Evolutionary conservation across 1,140 invertebrate species (phyloP), one percentile per base, ranked within the genome.

Genomic region (Alviniconcha marisindica): DNA sequence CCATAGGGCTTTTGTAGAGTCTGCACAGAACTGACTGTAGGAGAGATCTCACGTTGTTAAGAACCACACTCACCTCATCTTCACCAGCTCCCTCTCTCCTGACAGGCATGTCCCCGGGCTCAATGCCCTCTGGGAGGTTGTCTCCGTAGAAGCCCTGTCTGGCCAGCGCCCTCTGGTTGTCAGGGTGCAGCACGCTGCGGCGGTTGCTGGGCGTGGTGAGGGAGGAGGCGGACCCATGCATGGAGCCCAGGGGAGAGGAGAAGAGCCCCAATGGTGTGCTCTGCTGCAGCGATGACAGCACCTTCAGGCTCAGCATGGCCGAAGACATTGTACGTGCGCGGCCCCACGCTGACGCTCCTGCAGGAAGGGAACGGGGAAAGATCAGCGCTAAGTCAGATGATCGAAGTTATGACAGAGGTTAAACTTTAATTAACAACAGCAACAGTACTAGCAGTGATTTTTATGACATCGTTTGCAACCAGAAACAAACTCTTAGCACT

Each of bases 151-250:
- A 82, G 24, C 81, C 81, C 38, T 63, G 81, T 5, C 14, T n/a
- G 12, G 81, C 81, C 54, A 82, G 71, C 21, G 81, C 81, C 38
- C 71, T 18, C 54, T 82, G 81, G 54, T 82, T 82, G 24, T 82
- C 81, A 2, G 81, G 71, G 33, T 76, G 71, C 31, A 82, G 71
- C 36, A 82, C 73, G 71, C 69, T 76, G 31, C 73, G 48, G 2
- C 71, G 14, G 24, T 54, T 28, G 18, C 56, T 60, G 12, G 78
- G 78, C 5, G 78, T 56, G 12, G 78, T 80, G 21, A 44, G 31
- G 38, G 21, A 80, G 56, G 56, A 38, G 77, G 51, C 36, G 12
- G 54, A n/a, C 24, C 36, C 40, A n/a, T 0, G 24, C 36, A 51
- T 21, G 40, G 73, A 51, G n/a, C 60, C 60, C 5, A 24, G 21